Evolutionary conservation across 2,888 invertebrate genomes (phyloP).

Genomic region (Spodoptera littoralis): DNA sequence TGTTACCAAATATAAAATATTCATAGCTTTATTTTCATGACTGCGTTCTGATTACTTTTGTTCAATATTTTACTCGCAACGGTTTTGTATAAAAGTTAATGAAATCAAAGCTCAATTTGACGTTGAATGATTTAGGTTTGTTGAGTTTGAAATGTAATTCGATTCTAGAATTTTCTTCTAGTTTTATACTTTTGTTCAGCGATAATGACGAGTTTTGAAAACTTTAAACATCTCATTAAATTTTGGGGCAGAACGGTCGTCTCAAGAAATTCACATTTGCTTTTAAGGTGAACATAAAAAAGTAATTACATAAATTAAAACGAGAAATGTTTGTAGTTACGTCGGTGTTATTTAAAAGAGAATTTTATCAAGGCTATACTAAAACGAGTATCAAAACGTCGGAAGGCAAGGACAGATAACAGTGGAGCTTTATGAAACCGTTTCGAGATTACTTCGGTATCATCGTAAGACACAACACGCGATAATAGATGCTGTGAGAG

Average conservation of each 20-base stretch:
- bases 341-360: conserved; percentile 38
- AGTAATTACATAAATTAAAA: conserved; percentile 6
- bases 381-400: conserved; percentile 60
- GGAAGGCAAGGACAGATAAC: conserved; percentile 59
- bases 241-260: conserved; percentile 8
- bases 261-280: conserved; percentile 18
- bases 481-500: conserved; percentile 62
- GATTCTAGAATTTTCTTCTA: conserved; percentile 8
- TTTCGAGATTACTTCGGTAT: conserved; percentile 60
- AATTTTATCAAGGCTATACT: conserved; percentile 50
- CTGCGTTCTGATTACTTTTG: conserved; percentile 30
- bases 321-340: conserved; percentile 14
- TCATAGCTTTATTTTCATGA: conserved; percentile 16
- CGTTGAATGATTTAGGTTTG: conserved; percentile 27
- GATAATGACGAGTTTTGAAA: conserved; percentile 2
- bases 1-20: conserved; percentile 12
- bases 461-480: conserved; percentile 58
- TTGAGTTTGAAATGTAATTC: conserved; percentile 29
- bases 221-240: conserved; percentile 9
- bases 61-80: conserved; percentile 13
- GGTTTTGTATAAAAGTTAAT: conserved; percentile 33
- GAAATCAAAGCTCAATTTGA: conserved; percentile 33
- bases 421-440: conserved; percentile 62
- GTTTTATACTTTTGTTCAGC: conserved; percentile 9
- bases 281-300: conserved; percentile 24